phyloP scores from a whole-genome alignment of 2,888 invertebrate genomes.

The Physocephala rufipes region DNA sequence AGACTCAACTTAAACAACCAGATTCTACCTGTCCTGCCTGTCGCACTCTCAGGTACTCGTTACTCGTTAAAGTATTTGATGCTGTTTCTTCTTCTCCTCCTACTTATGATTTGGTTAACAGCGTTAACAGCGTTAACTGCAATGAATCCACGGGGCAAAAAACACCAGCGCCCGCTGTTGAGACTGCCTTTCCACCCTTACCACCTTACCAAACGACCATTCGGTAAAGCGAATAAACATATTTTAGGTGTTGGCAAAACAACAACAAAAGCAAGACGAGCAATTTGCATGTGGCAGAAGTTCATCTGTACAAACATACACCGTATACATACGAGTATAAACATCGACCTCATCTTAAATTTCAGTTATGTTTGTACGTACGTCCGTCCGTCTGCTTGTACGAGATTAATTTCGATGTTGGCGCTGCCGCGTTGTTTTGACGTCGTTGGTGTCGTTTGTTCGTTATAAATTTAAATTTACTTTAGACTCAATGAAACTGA shows the following conservation, averaged over 20 bases:
- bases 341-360: not conserved
- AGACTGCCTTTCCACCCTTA: too few relatives aligned
- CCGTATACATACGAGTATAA: not conserved
- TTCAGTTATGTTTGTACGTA: too few relatives aligned
- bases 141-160: too few relatives aligned
- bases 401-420: slow-evolving; percentile 23
- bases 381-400: slow-evolving; percentile 1
- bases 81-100: not conserved
- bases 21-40: slow-evolving; percentile 7
- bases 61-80: slow-evolving; percentile 10
- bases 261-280: not conserved
- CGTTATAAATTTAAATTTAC: not conserved
- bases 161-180: not conserved
- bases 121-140: not conserved
- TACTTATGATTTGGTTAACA: not conserved
- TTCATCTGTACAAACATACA: not conserved
- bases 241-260: slow-evolving; percentile 7
- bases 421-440: not conserved
- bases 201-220: too few relatives aligned
- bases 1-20: not conserved
- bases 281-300: not conserved
- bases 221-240: slow-evolving; percentile 10
- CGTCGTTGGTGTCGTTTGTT: not conserved
- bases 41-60: not conserved
- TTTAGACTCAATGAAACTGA: not conserved